A percentile compares a stretch with the other conserved stretches of the same genome.
These are phyloP conservation scores for Crematogaster levior DNA, from an alignment of 2,888 invertebrate species.

Conservation along the genomic window DNA sequence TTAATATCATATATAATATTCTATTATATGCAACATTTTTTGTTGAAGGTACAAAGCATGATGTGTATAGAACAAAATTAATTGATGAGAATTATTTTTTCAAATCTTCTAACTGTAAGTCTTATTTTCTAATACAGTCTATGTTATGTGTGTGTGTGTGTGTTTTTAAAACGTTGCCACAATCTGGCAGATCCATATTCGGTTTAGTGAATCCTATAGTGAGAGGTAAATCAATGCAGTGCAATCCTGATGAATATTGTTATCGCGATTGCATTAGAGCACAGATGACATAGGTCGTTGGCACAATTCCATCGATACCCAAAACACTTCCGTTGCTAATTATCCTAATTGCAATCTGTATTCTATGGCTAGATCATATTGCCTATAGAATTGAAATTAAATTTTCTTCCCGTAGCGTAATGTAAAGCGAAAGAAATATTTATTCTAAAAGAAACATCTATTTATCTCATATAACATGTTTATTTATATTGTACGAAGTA, in stretches of 20 bases:
- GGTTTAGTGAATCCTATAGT: constrained; percentile 15
- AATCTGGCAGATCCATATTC: constrained; percentile 1
- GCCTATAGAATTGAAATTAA: neutral
- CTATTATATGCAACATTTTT: neutral
- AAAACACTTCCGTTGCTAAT: constrained; percentile 67
- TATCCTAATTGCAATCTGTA: constrained; percentile 66
- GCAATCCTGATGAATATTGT: constrained; percentile 68
- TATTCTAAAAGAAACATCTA: neutral
- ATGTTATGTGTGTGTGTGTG: too few relatives aligned
- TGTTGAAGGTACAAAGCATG: neutral
- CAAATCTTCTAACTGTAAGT: neutral
- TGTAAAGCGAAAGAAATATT: neutral
- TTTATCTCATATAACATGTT: neutral
- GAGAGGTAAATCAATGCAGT: constrained; percentile 26
- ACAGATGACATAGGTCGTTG: constrained; percentile 51
- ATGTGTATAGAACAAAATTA: neutral
- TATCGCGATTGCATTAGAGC: constrained; percentile 63
- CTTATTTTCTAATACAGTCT: neutral
- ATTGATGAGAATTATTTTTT: neutral
- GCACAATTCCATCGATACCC: constrained; percentile 51
- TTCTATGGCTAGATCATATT: neutral
- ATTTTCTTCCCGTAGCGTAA: neutral
- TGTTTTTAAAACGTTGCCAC: neutral
- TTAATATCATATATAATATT: constrained; percentile 33
- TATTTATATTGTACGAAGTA: neutral